These are phyloP conservation scores for Gobio occitaniae DNA, from an alignment of 2,797 vertebrate genomes.

Conservation along the genomic window DNA sequence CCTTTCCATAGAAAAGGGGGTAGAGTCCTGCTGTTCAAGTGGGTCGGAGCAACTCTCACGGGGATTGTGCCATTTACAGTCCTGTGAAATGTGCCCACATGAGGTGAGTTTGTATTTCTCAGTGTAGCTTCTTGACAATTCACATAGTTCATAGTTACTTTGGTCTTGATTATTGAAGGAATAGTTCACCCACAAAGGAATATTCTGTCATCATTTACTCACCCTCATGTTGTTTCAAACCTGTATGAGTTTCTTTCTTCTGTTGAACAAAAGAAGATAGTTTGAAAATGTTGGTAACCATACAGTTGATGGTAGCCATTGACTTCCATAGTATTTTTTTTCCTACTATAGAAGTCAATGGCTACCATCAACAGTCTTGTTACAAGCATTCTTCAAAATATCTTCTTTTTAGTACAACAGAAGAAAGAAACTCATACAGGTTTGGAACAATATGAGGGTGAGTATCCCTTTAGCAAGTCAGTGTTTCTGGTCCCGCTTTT, in stretches of 20 bases:
- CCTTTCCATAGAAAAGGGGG: constrained; percentile 82
- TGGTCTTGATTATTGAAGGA: not conserved
- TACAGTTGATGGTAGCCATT: no score
- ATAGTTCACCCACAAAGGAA: no score
- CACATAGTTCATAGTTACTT: not conserved
- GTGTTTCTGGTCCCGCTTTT: not conserved
- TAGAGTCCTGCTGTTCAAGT: constrained; percentile 83
- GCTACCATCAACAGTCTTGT: no score
- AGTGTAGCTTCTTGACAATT: not conserved
- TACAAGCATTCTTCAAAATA: no score
- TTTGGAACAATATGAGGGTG: no score
- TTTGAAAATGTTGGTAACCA: not conserved
- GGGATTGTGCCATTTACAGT: constrained; percentile 90
- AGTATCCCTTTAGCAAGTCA: not conserved
- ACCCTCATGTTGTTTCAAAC: no score
- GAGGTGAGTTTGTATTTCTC: constrained; percentile 77
- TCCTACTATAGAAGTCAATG: no score
- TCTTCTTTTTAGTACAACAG: no score
- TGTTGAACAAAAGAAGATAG: not conserved
- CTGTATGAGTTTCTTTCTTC: no score
- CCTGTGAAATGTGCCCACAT: constrained; percentile 86
- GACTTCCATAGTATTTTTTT: no score
- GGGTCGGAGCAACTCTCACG: constrained; percentile 77
- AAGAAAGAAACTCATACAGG: no score
- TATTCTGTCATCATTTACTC: no score